These are phyloP conservation scores for Phalacrocorax aristotelis DNA, from an alignment of 2,113 vertebrate species.

Conservation along the genomic window DNA sequence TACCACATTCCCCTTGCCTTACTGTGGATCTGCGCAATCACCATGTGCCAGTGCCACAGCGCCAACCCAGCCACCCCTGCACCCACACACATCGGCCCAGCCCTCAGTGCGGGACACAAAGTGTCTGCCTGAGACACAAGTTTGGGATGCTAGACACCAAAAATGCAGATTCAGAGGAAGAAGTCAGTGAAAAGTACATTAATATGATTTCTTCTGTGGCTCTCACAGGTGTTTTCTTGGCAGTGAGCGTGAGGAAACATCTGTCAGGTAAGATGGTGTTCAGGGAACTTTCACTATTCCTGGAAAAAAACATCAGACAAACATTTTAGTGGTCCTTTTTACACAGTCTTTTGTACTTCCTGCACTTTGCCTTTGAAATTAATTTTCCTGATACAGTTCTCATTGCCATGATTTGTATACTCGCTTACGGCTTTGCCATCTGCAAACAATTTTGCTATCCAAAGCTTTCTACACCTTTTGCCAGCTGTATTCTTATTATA, in stretches of 20 bases:
- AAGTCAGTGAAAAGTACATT: background rate
- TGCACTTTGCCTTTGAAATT: background rate
- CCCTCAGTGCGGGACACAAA: background rate
- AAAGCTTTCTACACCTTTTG: background rate
- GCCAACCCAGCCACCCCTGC: fast-evolving
- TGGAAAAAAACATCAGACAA: background rate
- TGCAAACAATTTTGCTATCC: background rate
- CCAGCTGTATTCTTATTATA: background rate
- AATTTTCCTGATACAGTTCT: background rate
- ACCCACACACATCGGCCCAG: fast-evolving
- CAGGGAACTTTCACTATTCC: background rate
- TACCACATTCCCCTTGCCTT: background rate
- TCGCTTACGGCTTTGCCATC: background rate
- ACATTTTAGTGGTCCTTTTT: background rate
- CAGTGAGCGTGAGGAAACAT: background rate
- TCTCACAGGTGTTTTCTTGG: background rate
- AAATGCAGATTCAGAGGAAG: background rate
- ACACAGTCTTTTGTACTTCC: background rate
- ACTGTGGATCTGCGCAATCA: fast-evolving
- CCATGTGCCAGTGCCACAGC: fast-evolving
- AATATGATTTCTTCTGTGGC: background rate
- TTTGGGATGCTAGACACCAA: background rate
- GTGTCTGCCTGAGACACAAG: fast-evolving
- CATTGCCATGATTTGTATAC: background rate
- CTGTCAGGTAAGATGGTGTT: background rate